Base-by-base conservation (phyloP, 2,113 vertebrate species). In the Saimiri boliviensis region DNA sequence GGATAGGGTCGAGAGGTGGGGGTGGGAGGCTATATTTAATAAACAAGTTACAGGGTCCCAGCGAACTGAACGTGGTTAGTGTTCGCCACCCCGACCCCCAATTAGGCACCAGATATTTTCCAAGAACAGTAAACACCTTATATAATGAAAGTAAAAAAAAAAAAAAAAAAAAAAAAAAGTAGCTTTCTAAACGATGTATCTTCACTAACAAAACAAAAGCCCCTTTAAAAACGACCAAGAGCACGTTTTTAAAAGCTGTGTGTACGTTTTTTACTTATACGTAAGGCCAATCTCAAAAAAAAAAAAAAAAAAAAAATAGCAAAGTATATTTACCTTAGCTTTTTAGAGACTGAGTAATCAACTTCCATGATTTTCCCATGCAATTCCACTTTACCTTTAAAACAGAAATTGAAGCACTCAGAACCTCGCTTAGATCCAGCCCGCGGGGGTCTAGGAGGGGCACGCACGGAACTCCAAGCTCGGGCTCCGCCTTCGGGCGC, bases 321-420 rank as follows among this genome's bases (percentile, higher is more conserved):
- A 92, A 97, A 97, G 92, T 74, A 88, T 97, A 98, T 98, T 98
- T 99, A 99, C 99, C 99, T 99, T 98, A 99, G 99, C 98, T 99
- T 99, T 99, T 99, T 99, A 94, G 99, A 99, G 98, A 99, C 99
- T 92, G 99, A 99, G 97, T 99, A 99, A 99, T 99, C 99, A 98
- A 99, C 99, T 98, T 99, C 99, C 99, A 99, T 99, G 99, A 99
- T 99, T 99, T 99, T 99, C 98, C 99, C 99, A 98, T 99, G 99
- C 98, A 99, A 99, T 98, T 99, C 99, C 97, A 98, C 99, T 99
- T 99, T 99, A 98, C 99, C 99, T 99, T 98, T 96, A 97, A 98
- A 98, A 98, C 97, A 98, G 96, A 98, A 98, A 98, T 98, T 90
- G 96, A 91, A 95, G 91, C 94, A 94, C 97, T 96, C 94, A 97